These are phyloP conservation scores for Stictonetta naevosa DNA, from an alignment of 2,113 vertebrate species.

Conservation along the genomic window DNA sequence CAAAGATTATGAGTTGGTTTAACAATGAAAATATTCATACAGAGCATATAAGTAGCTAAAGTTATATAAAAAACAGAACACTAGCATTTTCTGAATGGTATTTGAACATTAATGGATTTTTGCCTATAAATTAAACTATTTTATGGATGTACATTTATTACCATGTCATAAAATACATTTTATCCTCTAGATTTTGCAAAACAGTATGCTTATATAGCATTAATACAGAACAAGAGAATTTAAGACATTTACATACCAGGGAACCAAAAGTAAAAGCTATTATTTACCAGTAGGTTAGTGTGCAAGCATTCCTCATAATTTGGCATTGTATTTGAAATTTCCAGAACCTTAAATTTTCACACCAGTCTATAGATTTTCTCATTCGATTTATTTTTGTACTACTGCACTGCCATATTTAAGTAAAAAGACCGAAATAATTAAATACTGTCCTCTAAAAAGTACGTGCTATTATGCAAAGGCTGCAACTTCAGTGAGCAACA, in stretches of 20 bases:
- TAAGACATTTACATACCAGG: neutral
- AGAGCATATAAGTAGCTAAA: neutral
- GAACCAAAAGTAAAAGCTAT: neutral
- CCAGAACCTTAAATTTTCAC: neutral
- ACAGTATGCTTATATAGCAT: neutral
- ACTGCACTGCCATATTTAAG: neutral
- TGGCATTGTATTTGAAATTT: neutral
- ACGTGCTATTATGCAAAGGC: neutral
- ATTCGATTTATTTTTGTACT: neutral
- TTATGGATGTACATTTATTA: constrained; percentile 2
- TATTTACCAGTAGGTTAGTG: neutral
- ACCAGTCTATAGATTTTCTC: neutral
- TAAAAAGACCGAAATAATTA: neutral
- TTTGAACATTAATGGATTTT: constrained; percentile 4
- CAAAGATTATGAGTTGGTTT: neutral
- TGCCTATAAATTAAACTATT: neutral
- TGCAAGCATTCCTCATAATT: neutral
- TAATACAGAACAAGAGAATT: neutral
- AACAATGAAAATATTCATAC: neutral
- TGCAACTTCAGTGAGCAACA: neutral
- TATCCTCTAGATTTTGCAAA: constrained; percentile 16
- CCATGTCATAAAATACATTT: neutral
- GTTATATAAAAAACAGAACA: neutral
- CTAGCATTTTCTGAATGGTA: constrained; percentile 23
- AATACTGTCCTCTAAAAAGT: neutral